These are phyloP conservation scores for Scleropages formosus DNA, from an alignment of 2,797 vertebrate species.

Conservation along the genomic window DNA sequence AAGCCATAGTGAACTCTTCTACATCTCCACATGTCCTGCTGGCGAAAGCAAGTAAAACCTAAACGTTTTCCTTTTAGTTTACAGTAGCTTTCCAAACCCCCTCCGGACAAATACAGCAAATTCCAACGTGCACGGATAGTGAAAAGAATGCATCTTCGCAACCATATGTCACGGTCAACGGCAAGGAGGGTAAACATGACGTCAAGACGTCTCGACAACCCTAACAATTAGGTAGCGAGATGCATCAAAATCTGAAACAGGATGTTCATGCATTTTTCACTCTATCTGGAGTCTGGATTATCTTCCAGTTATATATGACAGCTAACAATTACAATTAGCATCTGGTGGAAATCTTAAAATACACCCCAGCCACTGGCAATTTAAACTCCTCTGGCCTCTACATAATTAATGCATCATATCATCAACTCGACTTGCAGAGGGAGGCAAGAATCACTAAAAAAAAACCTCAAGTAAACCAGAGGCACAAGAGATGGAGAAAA, in stretches of 20 bases:
- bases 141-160: background rate
- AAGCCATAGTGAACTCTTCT: background rate
- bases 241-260: background rate
- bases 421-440: background rate
- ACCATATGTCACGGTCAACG: background rate
- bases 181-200: background rate
- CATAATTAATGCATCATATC: too few species aligned
- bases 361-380: background rate
- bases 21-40: background rate
- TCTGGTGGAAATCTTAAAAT: background rate
- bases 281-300: background rate
- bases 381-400: background rate
- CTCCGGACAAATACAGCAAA: background rate
- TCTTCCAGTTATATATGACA: too few species aligned
- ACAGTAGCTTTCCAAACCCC: background rate
- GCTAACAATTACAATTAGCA: background rate
- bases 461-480: background rate
- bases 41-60: background rate
- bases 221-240: background rate
- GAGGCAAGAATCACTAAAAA: background rate
- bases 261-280: constrained; percentile 12
- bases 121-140: background rate
- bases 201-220: background rate
- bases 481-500: background rate
- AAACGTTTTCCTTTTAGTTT: background rate